Conservation (phyloP, 2,888 invertebrate species). For the Sinhomidia bicolor region DNA sequence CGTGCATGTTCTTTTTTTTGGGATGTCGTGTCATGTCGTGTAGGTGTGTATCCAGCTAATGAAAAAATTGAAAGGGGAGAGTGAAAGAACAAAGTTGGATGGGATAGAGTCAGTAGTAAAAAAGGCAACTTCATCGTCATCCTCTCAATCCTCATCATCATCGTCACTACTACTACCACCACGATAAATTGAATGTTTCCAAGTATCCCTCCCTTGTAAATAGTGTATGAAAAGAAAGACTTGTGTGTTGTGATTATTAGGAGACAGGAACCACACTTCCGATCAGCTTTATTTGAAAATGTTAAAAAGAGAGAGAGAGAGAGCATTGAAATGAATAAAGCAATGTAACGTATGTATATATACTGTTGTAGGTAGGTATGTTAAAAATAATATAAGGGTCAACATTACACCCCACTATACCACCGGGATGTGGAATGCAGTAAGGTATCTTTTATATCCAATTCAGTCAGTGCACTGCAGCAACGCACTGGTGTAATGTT, state of each 20-base stretch:
- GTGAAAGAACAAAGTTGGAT: slow-evolving; percentile 9
- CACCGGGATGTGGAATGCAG: too few species aligned
- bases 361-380: neutral
- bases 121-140: slow-evolving; percentile 55
- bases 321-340: neutral
- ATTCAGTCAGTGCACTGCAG: slow-evolving; percentile 4
- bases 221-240: neutral
- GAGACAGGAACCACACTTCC: slow-evolving; percentile 76
- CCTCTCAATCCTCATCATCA: neutral
- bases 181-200: neutral
- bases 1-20: slow-evolving; percentile 4
- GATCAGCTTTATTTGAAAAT: slow-evolving; percentile 65
- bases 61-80: slow-evolving; percentile 51
- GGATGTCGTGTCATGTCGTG: slow-evolving; percentile 22
- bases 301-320: slow-evolving; percentile 4
- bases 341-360: neutral
- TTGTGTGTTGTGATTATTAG: slow-evolving; percentile 25
- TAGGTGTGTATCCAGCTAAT: slow-evolving; percentile 59
- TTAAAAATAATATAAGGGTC: slow-evolving; percentile 14
- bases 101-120: neutral
- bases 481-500: slow-evolving; percentile 3
- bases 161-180: too few species aligned
- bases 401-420: slow-evolving; percentile 30
- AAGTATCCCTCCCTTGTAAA: neutral
- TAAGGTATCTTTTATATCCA: neutral